Evolutionary conservation across 64 coral and sea anemone species (phyloP), one percentile per base, ranked within the genome.

Genomic region (Montipora cactus): DNA sequence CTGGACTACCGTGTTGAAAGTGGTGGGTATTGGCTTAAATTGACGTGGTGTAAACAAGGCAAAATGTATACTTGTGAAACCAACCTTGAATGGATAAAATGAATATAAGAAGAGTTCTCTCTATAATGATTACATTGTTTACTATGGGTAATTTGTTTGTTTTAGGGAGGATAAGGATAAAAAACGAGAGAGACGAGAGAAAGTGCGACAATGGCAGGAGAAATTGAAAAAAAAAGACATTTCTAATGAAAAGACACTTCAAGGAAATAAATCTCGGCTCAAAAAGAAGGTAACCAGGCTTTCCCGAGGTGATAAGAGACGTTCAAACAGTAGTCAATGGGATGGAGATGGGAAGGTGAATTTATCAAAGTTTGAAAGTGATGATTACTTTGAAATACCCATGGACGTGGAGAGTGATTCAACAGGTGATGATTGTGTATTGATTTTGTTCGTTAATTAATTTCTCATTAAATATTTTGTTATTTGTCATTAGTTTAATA

Each of bases 361-460:
- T 84, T 9, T 81, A 16, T 79, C 74, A 67, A 75, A 64, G 44
- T 97, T 91, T 94, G 96, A 97, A 12, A 88, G 69, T 76, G 96
- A 97, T 92, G 96, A 97, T 11, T 97, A 97, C 88, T 80, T 97
- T 53, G 96, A 97, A 59, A 93, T 89, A 59, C 96, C 96, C 7
- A 97, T 97, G 96, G 96, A 97, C 74, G 93, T 97, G 28, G 96
- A 97, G 79, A 97, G 96, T 89, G 96, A 97, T 49, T 88, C 96
- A 64, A 76, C 92, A 95, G 96, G 96, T 97, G 16, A 49, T 18
- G 64, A 44, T 37, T 11, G 0, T 5, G 37, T 37, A 37, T 37
- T 37, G 37, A 37, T 37, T 4, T 19, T 23, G 19, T 22, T 61
- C 53, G 2, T 51, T 1, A 5, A 74, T 87, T 13, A 19, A 37